Percentiles rank a stretch among this genome's conserved stretches.
Conservation (phyloP, 2,797 vertebrate genomes). For the Huso huso region DNA sequence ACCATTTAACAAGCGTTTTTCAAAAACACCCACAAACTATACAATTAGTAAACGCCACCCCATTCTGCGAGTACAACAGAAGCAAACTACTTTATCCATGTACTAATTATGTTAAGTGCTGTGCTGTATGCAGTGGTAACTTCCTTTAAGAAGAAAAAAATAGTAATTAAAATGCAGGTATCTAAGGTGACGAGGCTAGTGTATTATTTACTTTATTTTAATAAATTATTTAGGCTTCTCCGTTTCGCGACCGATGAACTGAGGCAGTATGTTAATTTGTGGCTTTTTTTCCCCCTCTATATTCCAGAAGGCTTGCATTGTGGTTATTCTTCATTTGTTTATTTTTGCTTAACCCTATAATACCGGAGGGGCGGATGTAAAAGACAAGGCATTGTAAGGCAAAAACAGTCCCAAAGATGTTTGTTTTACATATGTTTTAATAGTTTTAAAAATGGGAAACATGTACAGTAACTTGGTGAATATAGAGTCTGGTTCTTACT, state of each 20-base stretch:
- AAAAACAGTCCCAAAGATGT: too few species aligned
- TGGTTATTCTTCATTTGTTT: too few species aligned
- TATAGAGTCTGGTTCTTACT: too few species aligned
- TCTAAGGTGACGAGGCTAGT: slow-evolving; percentile 53
- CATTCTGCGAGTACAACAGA: not conserved
- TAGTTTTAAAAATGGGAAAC: too few species aligned
- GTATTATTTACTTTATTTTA: slow-evolving; percentile 73
- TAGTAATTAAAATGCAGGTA: slow-evolving; percentile 49
- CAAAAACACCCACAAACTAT: slow-evolving; percentile 13
- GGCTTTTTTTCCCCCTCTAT: not conserved
- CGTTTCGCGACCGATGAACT: slow-evolving; percentile 41
- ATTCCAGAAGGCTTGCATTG: too few species aligned
- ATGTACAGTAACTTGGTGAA: too few species aligned
- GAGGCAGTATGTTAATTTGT: not conserved
- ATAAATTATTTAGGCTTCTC: slow-evolving; percentile 70
- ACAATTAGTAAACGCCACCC: slow-evolving; percentile 41
- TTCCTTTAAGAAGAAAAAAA: not conserved
- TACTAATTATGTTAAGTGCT: not conserved
- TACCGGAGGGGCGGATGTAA: too few species aligned
- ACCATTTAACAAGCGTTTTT: slow-evolving; percentile 48
- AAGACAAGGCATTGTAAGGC: too few species aligned
- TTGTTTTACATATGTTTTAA: too few species aligned
- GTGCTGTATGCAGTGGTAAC: not conserved
- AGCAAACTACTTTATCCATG: not conserved
- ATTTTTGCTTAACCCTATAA: too few species aligned